phyloP scores from a whole-genome alignment of 2,888 invertebrate species.

The Geophilus truncorum region DNA sequence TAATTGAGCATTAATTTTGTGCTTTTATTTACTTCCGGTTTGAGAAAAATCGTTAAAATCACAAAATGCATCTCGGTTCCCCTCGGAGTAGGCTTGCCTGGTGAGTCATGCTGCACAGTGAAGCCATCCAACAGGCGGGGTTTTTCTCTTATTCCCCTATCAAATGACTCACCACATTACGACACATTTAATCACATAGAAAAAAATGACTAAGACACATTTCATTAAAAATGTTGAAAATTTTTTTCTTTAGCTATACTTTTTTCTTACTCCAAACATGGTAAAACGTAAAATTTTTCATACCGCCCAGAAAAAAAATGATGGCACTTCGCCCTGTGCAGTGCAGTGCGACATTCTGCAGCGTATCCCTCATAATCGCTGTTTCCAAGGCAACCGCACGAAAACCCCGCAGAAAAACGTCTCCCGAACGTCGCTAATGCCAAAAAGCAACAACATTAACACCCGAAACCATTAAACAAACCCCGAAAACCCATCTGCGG shows the following conservation, averaged over 20 bases:
- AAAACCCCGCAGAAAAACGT: neutral
- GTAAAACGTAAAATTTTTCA: neutral
- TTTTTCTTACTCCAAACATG: neutral
- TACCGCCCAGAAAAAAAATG: neutral
- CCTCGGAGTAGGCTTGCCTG: neutral
- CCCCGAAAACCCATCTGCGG: neutral
- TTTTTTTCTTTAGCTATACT: no score
- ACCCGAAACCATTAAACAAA: neutral
- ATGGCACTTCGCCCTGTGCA: neutral
- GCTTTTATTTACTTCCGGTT: no score
- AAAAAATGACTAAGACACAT: neutral
- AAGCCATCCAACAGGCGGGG: neutral
- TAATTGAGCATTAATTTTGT: no score
- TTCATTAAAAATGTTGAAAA: no score
- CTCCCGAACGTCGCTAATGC: neutral
- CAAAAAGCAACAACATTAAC: neutral
- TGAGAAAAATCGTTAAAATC: no score
- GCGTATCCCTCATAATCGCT: neutral
- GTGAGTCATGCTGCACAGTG: neutral
- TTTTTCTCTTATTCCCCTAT: neutral
- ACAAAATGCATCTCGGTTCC: no score
- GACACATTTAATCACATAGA: neutral
- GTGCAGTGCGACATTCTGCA: conserved; percentile 19
- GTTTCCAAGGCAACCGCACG: neutral
- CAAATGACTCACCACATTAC: neutral